Conservation (phyloP, 2,888 invertebrate species). For the Lysandra bellargus region DNA sequence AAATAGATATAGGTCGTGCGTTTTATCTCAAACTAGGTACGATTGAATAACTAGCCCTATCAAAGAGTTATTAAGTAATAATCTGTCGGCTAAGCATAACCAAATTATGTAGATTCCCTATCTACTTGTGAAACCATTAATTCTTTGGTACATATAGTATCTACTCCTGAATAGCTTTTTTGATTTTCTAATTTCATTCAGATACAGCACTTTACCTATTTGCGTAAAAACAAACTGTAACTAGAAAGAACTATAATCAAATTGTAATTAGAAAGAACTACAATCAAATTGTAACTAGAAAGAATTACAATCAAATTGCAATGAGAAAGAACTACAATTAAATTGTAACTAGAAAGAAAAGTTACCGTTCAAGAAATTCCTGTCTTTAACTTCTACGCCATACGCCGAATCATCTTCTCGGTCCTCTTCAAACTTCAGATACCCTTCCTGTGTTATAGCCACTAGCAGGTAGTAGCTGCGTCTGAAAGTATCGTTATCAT, state of each 20-base stretch:
- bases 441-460: slow-evolving; percentile 90
- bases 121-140: no score
- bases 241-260: no score
- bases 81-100: neutral
- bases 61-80: neutral
- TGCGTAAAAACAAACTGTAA: no score
- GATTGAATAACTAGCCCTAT: neutral
- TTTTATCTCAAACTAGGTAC: neutral
- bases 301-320: no score
- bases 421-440: slow-evolving; percentile 92
- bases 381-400: slow-evolving; percentile 87
- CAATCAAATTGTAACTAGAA: no score
- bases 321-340: no score
- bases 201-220: no score
- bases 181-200: no score
- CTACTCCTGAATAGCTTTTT: no score
- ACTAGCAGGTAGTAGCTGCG: slow-evolving; percentile 91
- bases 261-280: no score
- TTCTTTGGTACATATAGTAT: no score
- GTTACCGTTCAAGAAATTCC: slow-evolving; percentile 91
- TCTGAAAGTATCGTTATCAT: slow-evolving; percentile 59
- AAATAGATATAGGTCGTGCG: neutral
- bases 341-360: slow-evolving; percentile 6
- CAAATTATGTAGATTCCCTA: neutral
- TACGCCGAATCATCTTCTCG: slow-evolving; percentile 84